Evolutionary conservation across 2,113 vertebrate species (phyloP).

Genomic region (Xiphorhynchus elegans): DNA sequence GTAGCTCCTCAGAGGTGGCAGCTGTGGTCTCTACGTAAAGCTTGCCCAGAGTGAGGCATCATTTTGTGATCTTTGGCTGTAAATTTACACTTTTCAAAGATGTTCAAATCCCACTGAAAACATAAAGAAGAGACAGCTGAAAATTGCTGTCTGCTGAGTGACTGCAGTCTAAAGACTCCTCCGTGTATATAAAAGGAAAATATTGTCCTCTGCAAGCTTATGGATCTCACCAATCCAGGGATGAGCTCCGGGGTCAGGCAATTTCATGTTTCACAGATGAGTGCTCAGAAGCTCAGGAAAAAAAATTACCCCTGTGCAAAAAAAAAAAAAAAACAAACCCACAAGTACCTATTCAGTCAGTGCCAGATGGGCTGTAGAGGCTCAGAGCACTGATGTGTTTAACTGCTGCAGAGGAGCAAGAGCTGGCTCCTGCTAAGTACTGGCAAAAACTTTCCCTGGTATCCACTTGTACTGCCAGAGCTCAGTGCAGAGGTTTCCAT

Average conservation of each 20-base stretch:
- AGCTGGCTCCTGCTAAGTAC: background rate
- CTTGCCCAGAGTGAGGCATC: background rate
- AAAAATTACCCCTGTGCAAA: background rate
- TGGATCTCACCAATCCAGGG: background rate
- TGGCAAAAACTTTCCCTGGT: slow-evolving; percentile 2
- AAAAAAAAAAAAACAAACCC: background rate
- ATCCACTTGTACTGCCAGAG: slow-evolving; percentile 20
- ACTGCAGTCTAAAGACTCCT: background rate
- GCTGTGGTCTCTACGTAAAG: background rate
- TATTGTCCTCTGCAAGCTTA: background rate
- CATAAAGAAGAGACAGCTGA: background rate
- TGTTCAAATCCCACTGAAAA: background rate
- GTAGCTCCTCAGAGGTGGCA: background rate
- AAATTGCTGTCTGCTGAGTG: background rate
- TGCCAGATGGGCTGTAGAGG: background rate
- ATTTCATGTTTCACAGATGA: background rate
- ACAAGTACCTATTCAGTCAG: background rate
- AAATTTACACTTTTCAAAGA: background rate
- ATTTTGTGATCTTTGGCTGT: background rate
- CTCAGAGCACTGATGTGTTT: background rate
- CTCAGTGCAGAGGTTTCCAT: slow-evolving; percentile 43
- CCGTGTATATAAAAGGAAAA: background rate
- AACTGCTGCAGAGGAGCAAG: slow-evolving; percentile 8
- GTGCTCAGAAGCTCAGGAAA: background rate
- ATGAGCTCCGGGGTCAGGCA: background rate